phyloP scores from a whole-genome alignment of 2,888 invertebrate species.

The Troides helena region DNA sequence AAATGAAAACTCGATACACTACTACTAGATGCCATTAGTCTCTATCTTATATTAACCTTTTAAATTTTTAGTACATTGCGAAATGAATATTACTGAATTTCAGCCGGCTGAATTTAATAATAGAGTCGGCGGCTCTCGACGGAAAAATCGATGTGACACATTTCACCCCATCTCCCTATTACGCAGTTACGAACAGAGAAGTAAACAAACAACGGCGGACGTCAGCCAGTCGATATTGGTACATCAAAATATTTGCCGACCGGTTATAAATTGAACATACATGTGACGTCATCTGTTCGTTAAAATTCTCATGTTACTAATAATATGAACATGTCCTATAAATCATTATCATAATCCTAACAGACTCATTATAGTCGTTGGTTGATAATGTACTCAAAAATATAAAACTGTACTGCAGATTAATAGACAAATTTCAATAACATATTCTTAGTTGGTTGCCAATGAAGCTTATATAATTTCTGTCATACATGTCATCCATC shows the following conservation, averaged over 20 bases:
- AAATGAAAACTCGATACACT: too few species aligned
- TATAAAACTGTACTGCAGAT: too few species aligned
- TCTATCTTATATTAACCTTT: too few species aligned
- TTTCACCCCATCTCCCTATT: neutral
- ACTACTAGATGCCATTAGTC: too few species aligned
- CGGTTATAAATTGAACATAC: conserved; percentile 20
- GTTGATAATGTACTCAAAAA: too few species aligned
- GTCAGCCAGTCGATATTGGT: conserved; percentile 15
- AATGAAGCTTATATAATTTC: too few species aligned
- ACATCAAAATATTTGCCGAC: conserved; percentile 24
- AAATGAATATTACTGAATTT: neutral
- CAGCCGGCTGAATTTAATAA: neutral
- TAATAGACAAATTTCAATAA: neutral
- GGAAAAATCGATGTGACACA: neutral
- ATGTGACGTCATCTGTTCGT: neutral
- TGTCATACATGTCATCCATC: too few species aligned
- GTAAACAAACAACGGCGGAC: conserved; percentile 1
- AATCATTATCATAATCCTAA: neutral
- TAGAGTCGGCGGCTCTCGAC: neutral
- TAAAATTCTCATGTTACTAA: neutral
- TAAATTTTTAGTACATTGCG: neutral
- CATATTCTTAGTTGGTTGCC: too few species aligned
- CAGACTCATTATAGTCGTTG: too few species aligned
- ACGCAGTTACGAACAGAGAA: neutral
- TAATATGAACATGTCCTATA: neutral